phyloP scores from a whole-genome alignment of 1,140 invertebrate species.

The Arctopsyche grandis region DNA sequence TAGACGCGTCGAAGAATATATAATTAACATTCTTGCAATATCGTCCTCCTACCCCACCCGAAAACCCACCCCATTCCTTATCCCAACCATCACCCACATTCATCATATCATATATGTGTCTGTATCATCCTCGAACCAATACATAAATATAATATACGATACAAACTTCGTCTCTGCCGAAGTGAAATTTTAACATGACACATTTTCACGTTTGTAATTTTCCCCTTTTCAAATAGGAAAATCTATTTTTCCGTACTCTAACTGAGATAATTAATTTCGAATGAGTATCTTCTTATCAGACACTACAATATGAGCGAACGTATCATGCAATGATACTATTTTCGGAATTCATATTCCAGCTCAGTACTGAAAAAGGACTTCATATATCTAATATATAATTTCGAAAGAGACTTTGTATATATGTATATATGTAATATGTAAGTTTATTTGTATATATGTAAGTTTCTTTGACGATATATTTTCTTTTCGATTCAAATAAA shows the following conservation, averaged over 20 bases:
- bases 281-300: not conserved
- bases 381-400: not conserved
- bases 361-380: too few relatives aligned
- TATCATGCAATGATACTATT: not conserved
- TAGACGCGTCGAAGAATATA: constrained; percentile 46
- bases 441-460: too few relatives aligned
- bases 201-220: not conserved
- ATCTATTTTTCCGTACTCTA: not conserved
- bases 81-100: too few relatives aligned
- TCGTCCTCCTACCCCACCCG: not conserved
- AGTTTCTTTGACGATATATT: too few relatives aligned
- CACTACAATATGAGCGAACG: not conserved
- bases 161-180: not conserved
- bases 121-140: not conserved
- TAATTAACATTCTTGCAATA: constrained; percentile 46
- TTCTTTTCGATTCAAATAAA: too few relatives aligned
- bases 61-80: not conserved
- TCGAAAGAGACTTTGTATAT: too few relatives aligned
- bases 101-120: too few relatives aligned
- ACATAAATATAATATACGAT: not conserved
- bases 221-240: not conserved
- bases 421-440: too few relatives aligned
- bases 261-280: constrained; percentile 7
- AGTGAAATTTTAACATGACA: constrained; percentile 10
- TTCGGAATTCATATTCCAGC: too few relatives aligned